Percentiles rank a stretch among this genome's conserved stretches.
phyloP scores from a whole-genome alignment of 2,113 vertebrate species.

The Ptilorrhoa leucosticta region DNA sequence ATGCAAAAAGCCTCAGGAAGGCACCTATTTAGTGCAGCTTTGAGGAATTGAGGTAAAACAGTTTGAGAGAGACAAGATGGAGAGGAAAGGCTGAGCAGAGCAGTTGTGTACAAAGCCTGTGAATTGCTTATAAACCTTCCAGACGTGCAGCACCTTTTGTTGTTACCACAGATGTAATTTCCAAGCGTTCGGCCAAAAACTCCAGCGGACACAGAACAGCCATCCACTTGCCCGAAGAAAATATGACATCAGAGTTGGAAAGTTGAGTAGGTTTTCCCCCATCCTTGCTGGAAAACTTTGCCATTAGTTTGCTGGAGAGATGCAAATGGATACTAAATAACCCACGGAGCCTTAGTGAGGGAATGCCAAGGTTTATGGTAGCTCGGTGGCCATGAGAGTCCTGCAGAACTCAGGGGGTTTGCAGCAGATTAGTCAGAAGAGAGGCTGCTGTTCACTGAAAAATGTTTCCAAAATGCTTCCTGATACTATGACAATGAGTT shows the following conservation, averaged over 20 bases:
- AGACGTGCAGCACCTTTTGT: not conserved
- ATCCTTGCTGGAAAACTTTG: not conserved
- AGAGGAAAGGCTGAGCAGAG: not conserved
- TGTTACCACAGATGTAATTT: not conserved
- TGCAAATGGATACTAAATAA: not conserved
- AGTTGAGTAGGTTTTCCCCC: not conserved
- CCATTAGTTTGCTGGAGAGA: not conserved
- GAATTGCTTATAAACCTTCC: not conserved
- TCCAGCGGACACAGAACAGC: not conserved
- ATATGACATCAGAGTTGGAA: not conserved
- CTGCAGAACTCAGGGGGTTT: not conserved
- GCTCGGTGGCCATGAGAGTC: not conserved
- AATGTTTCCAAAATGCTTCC: not conserved
- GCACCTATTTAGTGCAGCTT: not conserved
- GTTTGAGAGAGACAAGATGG: not conserved
- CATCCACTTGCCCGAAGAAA: not conserved
- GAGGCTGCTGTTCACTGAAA: not conserved
- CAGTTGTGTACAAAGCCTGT: not conserved
- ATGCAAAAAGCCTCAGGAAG: not conserved
- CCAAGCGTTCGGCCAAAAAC: not conserved
- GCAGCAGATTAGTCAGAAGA: not conserved
- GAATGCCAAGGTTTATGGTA: not conserved
- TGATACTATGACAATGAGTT: not conserved
- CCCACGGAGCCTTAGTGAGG: not conserved
- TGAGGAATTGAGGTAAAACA: not conserved